Evolutionary conservation across 2,113 vertebrate species (phyloP), one percentile per base, ranked within the genome.

Genomic region (Siniperca knerii): DNA sequence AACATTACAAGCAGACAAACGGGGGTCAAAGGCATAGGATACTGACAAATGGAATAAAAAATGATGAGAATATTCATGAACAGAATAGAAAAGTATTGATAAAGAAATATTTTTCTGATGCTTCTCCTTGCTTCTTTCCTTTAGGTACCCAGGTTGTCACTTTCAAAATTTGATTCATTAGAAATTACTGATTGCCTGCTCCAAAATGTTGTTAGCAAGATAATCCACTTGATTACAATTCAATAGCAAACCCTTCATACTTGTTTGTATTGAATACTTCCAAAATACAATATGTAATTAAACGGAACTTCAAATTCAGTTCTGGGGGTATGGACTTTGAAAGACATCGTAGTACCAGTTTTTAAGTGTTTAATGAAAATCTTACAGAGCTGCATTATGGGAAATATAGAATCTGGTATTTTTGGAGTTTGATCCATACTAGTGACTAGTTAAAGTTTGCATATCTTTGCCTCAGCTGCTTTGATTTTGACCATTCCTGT

Each of bases 1-100:
- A 84, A 75, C 88, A 90, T 84, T 88, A 87, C 83, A 79, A 81
- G 70, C 52, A 89, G 83, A 75, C 83, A 83, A 77, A 80, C 4
- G 4, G 79, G 4, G 87, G 84, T 92, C 75, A 87, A 64, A 82
- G 65, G n/a, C 50, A 77, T 40, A 66, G 8, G 8, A 62, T 54
- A 9, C 44, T 62, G 57, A 85, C 40, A 50, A 70, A 69, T 42
- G 7, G 40, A 58, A 46, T 21, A 54, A 61, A 64, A 44, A 37
- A 25, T 2, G n/a, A 25, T 25, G 54, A 68, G 15, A 64, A 68
- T 40, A 72, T 61, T 55, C n/a, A 23, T 20, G 29, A 86, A 54
- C 23, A 21, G 1, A 57, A 40, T 4, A 40, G 25, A 48, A 20
- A 55, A 44, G 37, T 12, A 21, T n/a, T 23, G 4, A 55, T 20